A percentile compares a stretch with the other conserved stretches of the same genome.
Evolutionary conservation across 2,888 invertebrate genomes (phyloP).

Genomic region (Tridacna gigas): DNA sequence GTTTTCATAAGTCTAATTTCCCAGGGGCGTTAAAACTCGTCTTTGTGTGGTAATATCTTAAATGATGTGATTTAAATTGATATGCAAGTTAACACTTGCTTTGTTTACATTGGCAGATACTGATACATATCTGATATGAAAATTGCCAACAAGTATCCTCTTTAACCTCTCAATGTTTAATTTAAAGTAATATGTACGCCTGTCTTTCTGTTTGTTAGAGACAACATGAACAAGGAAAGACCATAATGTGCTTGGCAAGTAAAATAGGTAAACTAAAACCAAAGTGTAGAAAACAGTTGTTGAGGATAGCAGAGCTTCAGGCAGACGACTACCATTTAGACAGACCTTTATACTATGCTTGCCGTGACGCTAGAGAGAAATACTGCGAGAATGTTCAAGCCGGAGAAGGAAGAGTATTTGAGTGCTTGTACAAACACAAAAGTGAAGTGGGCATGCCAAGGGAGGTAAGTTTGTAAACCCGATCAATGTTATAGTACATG

Average conservation of each 20-base stretch:
- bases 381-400: slow-evolving; percentile 90
- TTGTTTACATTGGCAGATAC: too few relatives aligned
- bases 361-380: slow-evolving; percentile 91
- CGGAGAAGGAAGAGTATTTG: slow-evolving; percentile 93
- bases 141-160: too few relatives aligned
- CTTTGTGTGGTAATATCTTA: too few relatives aligned
- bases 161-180: too few relatives aligned
- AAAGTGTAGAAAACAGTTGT: slow-evolving; percentile 92
- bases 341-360: slow-evolving; percentile 94
- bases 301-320: slow-evolving; percentile 94
- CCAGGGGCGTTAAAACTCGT: too few relatives aligned
- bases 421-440: slow-evolving; percentile 94
- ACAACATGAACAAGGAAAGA: slow-evolving; percentile 90
- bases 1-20: too few relatives aligned
- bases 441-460: slow-evolving; percentile 88
- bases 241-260: slow-evolving; percentile 93
- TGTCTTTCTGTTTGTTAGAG: slow-evolving; percentile 65
- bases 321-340: slow-evolving; percentile 95
- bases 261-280: slow-evolving; percentile 87
- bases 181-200: too few relatives aligned
- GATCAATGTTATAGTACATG: too few relatives aligned
- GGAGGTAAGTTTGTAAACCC: slow-evolving; percentile 79
- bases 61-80: too few relatives aligned
- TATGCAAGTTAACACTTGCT: too few relatives aligned
- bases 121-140: too few relatives aligned